Evolutionary conservation across 2,113 vertebrate genomes (phyloP).

Genomic region (Pleuronectes platessa): DNA sequence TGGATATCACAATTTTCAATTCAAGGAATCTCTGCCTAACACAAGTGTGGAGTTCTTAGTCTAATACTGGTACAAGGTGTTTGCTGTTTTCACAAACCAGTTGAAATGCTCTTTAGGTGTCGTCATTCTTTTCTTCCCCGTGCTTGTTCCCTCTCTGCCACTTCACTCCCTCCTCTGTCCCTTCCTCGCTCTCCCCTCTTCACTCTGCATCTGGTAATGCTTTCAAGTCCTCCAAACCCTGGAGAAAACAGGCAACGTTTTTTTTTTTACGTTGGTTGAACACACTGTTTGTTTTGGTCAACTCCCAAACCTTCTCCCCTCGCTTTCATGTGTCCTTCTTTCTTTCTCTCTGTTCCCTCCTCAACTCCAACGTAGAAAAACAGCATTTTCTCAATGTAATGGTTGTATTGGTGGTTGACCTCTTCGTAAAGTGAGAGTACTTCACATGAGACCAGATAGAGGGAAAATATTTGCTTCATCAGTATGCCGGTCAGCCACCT

Average conservation of each 20-base stretch:
- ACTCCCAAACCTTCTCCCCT: slow-evolving; percentile 61
- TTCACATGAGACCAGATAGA: slow-evolving; percentile 48
- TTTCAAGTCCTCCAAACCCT: slow-evolving; percentile 52
- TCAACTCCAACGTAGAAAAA: slow-evolving; percentile 44
- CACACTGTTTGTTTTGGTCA: slow-evolving; percentile 74
- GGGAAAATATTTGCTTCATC: slow-evolving; percentile 58
- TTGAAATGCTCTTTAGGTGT: not conserved
- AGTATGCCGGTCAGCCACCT: slow-evolving; percentile 44
- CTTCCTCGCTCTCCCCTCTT: not conserved
- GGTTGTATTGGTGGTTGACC: slow-evolving; percentile 40
- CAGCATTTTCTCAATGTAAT: slow-evolving; percentile 25
- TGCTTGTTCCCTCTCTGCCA: not conserved
- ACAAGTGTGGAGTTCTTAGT: not conserved
- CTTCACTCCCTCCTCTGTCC: not conserved
- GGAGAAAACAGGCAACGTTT: not conserved
- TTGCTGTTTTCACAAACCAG: not conserved
- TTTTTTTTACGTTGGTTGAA: slow-evolving; percentile 53
- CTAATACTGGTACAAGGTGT: not conserved
- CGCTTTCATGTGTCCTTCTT: slow-evolving; percentile 31
- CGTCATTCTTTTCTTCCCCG: not conserved
- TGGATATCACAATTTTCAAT: too few relatives aligned
- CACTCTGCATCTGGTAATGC: slow-evolving; percentile 62
- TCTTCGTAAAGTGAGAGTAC: slow-evolving; percentile 27
- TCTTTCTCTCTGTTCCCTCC: slow-evolving; percentile 25
- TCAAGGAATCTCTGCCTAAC: too few relatives aligned